A percentile compares a stretch with the other conserved stretches of the same genome.
phyloP scores from a whole-genome alignment of 1,140 invertebrate genomes.

The Thaumetopoea pityocampa region DNA sequence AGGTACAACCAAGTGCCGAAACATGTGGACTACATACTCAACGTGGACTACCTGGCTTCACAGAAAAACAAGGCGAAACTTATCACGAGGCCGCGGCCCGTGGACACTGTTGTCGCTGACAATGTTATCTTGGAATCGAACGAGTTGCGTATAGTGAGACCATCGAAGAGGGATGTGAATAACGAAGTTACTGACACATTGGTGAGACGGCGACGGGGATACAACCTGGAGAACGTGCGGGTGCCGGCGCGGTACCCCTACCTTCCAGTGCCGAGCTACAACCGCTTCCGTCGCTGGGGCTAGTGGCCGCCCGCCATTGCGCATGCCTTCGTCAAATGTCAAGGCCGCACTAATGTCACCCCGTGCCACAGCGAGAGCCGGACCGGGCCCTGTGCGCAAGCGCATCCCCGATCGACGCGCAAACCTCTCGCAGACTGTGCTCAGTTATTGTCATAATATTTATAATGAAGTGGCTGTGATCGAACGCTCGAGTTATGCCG shows the following conservation, averaged over 20 bases:
- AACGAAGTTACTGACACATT: slow-evolving; percentile 33
- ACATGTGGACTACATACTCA: slow-evolving; percentile 48
- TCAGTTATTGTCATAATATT: slow-evolving; percentile 41
- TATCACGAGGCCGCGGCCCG: slow-evolving; percentile 50
- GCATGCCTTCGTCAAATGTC: slow-evolving; percentile 46
- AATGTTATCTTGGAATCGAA: slow-evolving; percentile 71
- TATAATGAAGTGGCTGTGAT: slow-evolving; percentile 65
- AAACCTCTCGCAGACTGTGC: slow-evolving; percentile 30
- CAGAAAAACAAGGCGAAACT: slow-evolving; percentile 58
- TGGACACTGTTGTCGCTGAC: slow-evolving; percentile 58
- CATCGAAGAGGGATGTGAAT: slow-evolving; percentile 33
- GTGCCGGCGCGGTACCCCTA: slow-evolving; percentile 69
- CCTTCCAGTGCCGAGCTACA: slow-evolving; percentile 51
- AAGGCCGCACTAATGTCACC: slow-evolving; percentile 54
- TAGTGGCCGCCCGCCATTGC: slow-evolving; percentile 41
- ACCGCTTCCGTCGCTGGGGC: slow-evolving; percentile 63
- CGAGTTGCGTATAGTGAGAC: slow-evolving; percentile 55
- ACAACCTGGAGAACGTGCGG: slow-evolving; percentile 71
- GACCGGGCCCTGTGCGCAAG: slow-evolving; percentile 23
- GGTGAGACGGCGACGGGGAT: slow-evolving; percentile 64
- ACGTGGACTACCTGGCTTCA: slow-evolving; percentile 42
- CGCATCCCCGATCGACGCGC: slow-evolving; percentile 37
- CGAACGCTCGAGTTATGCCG: slow-evolving; percentile 44
- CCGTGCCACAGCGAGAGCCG: too few relatives aligned
- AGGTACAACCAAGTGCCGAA: slow-evolving; percentile 53